Evolutionary conservation across 2,888 invertebrate species (phyloP).

Genomic region (Campoplex capitator): DNA sequence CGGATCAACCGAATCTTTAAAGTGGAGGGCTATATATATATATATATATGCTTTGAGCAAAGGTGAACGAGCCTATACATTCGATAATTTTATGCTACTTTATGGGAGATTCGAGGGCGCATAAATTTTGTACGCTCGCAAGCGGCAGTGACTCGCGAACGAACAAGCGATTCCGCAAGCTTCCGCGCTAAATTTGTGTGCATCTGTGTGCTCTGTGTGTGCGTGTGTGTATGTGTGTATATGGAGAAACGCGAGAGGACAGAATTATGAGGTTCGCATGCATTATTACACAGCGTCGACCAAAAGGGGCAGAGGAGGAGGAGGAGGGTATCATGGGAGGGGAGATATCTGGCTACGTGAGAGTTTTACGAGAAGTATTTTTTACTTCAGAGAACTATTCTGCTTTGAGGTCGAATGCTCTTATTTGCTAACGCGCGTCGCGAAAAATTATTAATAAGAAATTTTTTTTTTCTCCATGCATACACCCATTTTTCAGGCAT

Average conservation of each 20-base stretch:
- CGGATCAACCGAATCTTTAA: background rate
- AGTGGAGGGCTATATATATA: background rate
- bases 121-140: slow-evolving; percentile 77
- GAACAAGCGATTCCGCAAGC: slow-evolving; percentile 58
- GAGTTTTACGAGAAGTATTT: slow-evolving; percentile 76
- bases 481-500: background rate
- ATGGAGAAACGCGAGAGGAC: slow-evolving; percentile 69
- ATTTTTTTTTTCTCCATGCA: background rate
- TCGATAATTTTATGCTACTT: slow-evolving; percentile 80
- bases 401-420: slow-evolving; percentile 19
- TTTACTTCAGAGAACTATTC: slow-evolving; percentile 51
- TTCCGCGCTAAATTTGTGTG: slow-evolving; percentile 48
- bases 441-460: slow-evolving; percentile 28
- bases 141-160: slow-evolving; percentile 67
- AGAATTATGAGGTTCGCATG: slow-evolving; percentile 79
- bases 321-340: background rate
- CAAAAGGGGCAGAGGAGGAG: slow-evolving; percentile 5
- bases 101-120: slow-evolving; percentile 74
- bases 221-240: too few species aligned
- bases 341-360: slow-evolving; percentile 72
- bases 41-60: slow-evolving; percentile 20
- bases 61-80: slow-evolving; percentile 69
- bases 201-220: background rate
- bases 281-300: slow-evolving; percentile 75
- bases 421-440: background rate